Evolutionary conservation across 2,797 vertebrate genomes (phyloP).

Genomic region (Pangasius macronema): DNA sequence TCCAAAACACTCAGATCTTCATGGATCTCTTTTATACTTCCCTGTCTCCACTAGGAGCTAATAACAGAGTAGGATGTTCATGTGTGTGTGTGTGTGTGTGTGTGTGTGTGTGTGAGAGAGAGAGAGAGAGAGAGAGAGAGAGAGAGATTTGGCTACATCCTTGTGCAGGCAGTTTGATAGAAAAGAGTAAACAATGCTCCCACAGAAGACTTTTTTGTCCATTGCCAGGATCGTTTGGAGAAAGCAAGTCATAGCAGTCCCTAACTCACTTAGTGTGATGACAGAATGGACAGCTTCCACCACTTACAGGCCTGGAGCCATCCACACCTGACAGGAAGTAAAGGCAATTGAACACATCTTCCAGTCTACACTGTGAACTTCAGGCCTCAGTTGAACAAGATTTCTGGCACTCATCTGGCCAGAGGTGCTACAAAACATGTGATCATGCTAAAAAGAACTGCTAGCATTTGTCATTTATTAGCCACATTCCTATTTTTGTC

Average conservation of each 20-base stretch:
- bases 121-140: slow-evolving; percentile 39
- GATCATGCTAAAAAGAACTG: not conserved
- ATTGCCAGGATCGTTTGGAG: slow-evolving; percentile 58
- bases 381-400: not conserved
- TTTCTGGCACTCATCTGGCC: not conserved
- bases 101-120: slow-evolving; percentile 28
- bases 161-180: slow-evolving; percentile 60
- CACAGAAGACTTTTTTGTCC: slow-evolving; percentile 46
- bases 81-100: slow-evolving; percentile 45
- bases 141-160: slow-evolving; percentile 27
- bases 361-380: slow-evolving; percentile 1
- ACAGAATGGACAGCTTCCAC: slow-evolving; percentile 63
- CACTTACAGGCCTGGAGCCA: slow-evolving; percentile 49
- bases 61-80: slow-evolving; percentile 23
- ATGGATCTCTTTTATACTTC: slow-evolving; percentile 30
- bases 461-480: not conserved
- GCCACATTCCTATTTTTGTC: not conserved
- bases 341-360: slow-evolving; percentile 15
- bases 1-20: slow-evolving; percentile 32
- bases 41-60: slow-evolving; percentile 3
- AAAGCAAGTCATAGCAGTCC: slow-evolving; percentile 63
- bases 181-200: slow-evolving; percentile 64
- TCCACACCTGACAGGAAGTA: slow-evolving; percentile 27
- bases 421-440: not conserved
- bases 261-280: slow-evolving; percentile 65